These are phyloP conservation scores for Phyto melanocephala DNA, from an alignment of 2,888 invertebrate species.

Conservation along the genomic window DNA sequence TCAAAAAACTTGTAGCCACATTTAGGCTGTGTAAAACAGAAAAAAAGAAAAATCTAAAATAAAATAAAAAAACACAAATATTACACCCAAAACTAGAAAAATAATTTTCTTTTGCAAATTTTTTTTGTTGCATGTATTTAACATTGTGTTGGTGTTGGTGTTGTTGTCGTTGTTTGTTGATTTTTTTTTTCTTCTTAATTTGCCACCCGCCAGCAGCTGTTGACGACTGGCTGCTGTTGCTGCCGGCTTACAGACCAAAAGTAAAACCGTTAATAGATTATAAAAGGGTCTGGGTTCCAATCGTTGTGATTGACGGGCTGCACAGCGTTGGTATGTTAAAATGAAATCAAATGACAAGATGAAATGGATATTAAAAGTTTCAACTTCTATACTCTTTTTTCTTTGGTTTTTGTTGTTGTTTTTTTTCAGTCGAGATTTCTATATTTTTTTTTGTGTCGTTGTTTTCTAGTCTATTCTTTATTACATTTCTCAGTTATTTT, in stretches of 20 bases:
- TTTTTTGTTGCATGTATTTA: conserved; percentile 38
- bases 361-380: conserved; percentile 65
- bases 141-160: conserved; percentile 36
- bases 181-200: conserved; percentile 66
- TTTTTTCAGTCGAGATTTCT: neutral
- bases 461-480: neutral
- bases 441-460: conserved; percentile 14
- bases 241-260: neutral
- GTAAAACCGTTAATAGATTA: neutral
- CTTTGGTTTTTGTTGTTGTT: neutral
- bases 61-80: neutral
- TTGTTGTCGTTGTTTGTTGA: no score
- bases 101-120: conserved; percentile 22
- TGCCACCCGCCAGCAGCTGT: conserved; percentile 67
- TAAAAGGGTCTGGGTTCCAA: conserved; percentile 49
- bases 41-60: neutral
- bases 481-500: conserved; percentile 18
- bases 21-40: conserved; percentile 30
- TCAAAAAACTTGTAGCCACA: conserved; percentile 13
- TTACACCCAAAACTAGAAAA: conserved; percentile 44
- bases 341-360: conserved; percentile 65
- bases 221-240: conserved; percentile 34
- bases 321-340: conserved; percentile 63
- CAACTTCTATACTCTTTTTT: conserved; percentile 25
- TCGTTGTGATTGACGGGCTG: conserved; percentile 61